phyloP scores from a whole-genome alignment of 1,140 invertebrate genomes.

The Amyelois transitella region DNA sequence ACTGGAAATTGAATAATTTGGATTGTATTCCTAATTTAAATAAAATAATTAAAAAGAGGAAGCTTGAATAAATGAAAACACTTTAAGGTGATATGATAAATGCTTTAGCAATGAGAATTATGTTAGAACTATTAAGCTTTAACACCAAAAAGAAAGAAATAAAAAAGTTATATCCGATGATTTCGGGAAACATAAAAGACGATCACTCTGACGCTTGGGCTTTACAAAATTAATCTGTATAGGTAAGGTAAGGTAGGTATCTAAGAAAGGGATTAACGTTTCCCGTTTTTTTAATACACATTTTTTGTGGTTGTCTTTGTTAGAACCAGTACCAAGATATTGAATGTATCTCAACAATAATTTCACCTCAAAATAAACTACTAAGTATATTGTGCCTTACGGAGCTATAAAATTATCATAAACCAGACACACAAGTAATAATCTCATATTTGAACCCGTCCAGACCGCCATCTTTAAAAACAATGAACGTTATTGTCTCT shows the following conservation, averaged over 20 bases:
- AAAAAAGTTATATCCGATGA: not conserved
- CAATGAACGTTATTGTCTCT: slow-evolving; percentile 72
- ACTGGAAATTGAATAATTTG: not conserved
- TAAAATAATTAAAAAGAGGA: too few relatives aligned
- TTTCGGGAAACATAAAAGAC: not conserved
- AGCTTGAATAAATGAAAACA: too few relatives aligned
- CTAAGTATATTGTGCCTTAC: slow-evolving; percentile 25
- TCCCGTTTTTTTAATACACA: slow-evolving; percentile 28
- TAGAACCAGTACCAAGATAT: slow-evolving; percentile 27
- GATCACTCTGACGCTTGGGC: not conserved
- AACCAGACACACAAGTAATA: slow-evolving; percentile 45
- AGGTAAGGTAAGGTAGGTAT: not conserved
- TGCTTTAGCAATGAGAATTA: not conserved
- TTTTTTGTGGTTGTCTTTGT: slow-evolving; percentile 21
- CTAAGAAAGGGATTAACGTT: slow-evolving; percentile 8
- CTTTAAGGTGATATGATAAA: too few relatives aligned
- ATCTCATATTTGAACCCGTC: slow-evolving; percentile 58
- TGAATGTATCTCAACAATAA: slow-evolving; percentile 22
- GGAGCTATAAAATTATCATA: slow-evolving; percentile 54
- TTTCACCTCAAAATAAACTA: slow-evolving; percentile 31
- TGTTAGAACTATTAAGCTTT: not conserved
- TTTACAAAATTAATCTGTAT: slow-evolving; percentile 1
- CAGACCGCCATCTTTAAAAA: slow-evolving; percentile 66
- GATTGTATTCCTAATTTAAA: slow-evolving; percentile 5
- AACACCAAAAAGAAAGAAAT: not conserved